Base-by-base conservation (phyloP, 2,113 vertebrate species). In the Etheostoma cragini region DNA sequence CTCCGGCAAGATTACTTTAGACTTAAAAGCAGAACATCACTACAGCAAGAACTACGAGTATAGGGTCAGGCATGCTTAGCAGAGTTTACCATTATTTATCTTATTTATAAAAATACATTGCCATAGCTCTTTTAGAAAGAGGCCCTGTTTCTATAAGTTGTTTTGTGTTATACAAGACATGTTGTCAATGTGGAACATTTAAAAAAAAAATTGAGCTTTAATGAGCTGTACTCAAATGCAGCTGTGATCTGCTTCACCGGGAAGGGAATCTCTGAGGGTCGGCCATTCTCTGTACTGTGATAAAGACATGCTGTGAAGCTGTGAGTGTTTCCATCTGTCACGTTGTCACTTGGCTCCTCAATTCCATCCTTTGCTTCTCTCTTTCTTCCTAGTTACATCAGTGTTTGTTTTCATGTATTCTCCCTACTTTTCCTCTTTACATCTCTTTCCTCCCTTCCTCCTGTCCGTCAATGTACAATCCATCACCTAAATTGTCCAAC, bases 221-320 rank as follows among this genome's bases (percentile, higher is more conserved):
- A 5, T 63, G n/a, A n/a, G n/a, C n/a, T 64, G 62, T 62, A 67
- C 50, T 83, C 63, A 77, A 85, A 57, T 85, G 47, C 70, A 78
- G 77, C 71, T 84, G 81, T 65, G 87, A 87, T 79, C 63, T 76
- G 88, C 76, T 81, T 81, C 85, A 82, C 82, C 6, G 15, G 22
- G 75, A 66, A 73, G 63, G 50, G 72, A 62, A n/a, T 82, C 83
- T 81, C 72, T 54, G 79, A 76, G 63, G 76, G 80, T 64, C 30
- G 24, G 49, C 63, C 63, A 24, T 52, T 81, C 67, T 80, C 50
- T 80, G 58, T 74, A 13, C 35, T 62, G 1, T 60, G 72, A 84
- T 58, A 46, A 78, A 74, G 58, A 71, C 87, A 57, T 71, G 65
- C 72, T 75, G 80, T 26, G 74, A 81, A 57, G 53, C 73, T 60